Evolutionary conservation across 1,140 invertebrate species (phyloP).

Genomic region (Trichonephila clavata): DNA sequence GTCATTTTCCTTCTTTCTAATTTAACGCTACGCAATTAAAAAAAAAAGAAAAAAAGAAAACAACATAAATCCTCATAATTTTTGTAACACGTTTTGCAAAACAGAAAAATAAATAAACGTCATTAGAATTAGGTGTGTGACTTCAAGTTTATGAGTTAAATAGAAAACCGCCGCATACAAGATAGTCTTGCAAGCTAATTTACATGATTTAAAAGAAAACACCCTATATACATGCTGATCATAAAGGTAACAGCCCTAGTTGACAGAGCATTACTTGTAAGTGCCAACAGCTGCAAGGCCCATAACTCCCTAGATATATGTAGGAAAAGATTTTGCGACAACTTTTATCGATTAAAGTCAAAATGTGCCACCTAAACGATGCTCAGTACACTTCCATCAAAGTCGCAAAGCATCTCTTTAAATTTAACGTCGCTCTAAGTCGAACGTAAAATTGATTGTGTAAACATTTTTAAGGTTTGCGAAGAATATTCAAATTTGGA

Average conservation of each 20-base stretch:
- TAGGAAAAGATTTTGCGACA: slow-evolving; percentile 39
- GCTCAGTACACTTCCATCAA: slow-evolving; percentile 32
- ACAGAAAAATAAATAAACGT: not conserved
- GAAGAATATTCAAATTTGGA: slow-evolving; percentile 15
- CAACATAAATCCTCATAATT: not conserved
- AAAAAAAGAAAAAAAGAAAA: not conserved
- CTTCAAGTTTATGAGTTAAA: not conserved
- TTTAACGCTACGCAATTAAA: no score
- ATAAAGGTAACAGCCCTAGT: slow-evolving; percentile 54
- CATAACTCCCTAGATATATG: slow-evolving; percentile 29
- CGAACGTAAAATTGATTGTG: slow-evolving; percentile 51
- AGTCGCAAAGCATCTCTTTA: slow-evolving; percentile 29
- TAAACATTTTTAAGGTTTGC: slow-evolving; percentile 56
- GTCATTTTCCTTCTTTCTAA: no score
- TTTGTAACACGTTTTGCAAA: not conserved
- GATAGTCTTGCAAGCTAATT: slow-evolving; percentile 19
- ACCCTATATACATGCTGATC: slow-evolving; percentile 31
- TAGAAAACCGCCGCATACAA: slow-evolving; percentile 13
- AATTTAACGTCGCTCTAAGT: slow-evolving; percentile 46
- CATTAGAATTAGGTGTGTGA: not conserved
- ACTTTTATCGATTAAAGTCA: slow-evolving; percentile 56
- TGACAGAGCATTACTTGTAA: slow-evolving; percentile 69
- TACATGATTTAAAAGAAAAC: slow-evolving; percentile 63
- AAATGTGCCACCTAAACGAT: slow-evolving; percentile 26
- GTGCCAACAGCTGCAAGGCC: slow-evolving; percentile 45